Base-by-base conservation (phyloP, 2,797 vertebrate genomes). In the Amazona ochrocephala region DNA sequence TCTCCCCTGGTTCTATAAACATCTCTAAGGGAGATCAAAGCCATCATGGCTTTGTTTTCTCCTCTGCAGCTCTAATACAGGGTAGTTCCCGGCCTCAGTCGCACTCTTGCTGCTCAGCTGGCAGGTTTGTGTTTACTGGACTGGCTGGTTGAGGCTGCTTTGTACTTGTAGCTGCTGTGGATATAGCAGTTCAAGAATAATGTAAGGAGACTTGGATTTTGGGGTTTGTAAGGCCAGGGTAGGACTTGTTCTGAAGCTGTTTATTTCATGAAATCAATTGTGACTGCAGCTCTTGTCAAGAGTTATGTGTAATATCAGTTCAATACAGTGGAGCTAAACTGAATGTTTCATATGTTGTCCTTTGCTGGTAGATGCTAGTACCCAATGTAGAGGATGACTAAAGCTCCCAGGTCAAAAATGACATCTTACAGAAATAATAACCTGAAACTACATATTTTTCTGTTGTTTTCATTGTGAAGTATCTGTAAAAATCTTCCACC, bases 131-230 rank as follows among this genome's bases (percentile, higher is more conserved):
- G 29, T 66, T 75, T 34, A 18, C 44, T 56, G 58, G 24, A 16
- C n/a, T 68, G 27, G 21, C n/a, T 80, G 68, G 20, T 85, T 48
- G n/a, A 34, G 81, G 3, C 3, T 66, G 34, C 34, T 42, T 9
- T 32, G 26, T 56, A n/a, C 24, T 20, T 86, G 23, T 42, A 37
- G 32, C 39, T 84, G 78, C 19, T 9, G 37, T 83, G 39, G 42
- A 15, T 83, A 27, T 53, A 61, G 7, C 48, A 45, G 5, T 58
- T 51, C 5, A 61, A 53, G 37, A 65, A 13, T 75, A 61, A 42
- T 32, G 24, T 51, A 64, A 61, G 0, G 0, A 87, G 48, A 41
- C 41, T 71, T 1, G 6, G 44, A 13, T 56, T 86, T 80, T 13
- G 2, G 53, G 18, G 19, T 58, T 67, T 2, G 4, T 65, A 39